Evolutionary conservation across 2,113 vertebrate genomes (phyloP).

Genomic region (Seriola rivoliana): DNA sequence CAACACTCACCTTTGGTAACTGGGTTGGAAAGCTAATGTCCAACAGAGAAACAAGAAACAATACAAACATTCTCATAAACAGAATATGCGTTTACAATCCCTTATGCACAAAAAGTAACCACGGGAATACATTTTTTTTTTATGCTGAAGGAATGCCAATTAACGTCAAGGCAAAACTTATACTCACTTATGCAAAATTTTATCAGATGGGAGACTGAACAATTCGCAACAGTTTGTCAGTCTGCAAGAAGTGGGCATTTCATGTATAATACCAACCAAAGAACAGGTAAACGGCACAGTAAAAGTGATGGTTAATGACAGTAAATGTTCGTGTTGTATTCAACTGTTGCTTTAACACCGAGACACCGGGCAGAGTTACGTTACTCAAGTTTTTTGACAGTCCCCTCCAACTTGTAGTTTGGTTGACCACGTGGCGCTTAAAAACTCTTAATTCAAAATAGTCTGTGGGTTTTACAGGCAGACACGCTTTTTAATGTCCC

Average conservation of each 20-base stretch:
- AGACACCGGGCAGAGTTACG: neutral
- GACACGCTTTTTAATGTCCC: accelerated
- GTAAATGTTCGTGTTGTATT: neutral
- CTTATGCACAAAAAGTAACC: neutral
- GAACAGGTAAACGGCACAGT: neutral
- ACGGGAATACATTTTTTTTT: neutral
- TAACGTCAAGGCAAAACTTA: too few relatives aligned
- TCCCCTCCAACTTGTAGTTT: constrained; percentile 29
- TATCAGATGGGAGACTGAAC: too few relatives aligned
- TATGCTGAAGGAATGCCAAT: neutral
- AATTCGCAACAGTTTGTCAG: neutral
- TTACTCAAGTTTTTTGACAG: constrained; percentile 64
- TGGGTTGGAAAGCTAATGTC: constrained; percentile 14
- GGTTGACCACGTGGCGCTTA: constrained; percentile 75
- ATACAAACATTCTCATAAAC: neutral
- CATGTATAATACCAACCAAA: neutral
- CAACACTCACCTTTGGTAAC: constrained; percentile 57
- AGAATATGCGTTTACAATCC: neutral
- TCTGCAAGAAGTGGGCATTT: neutral
- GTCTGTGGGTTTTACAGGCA: neutral
- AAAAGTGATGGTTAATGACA: neutral
- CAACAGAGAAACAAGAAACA: constrained; percentile 32
- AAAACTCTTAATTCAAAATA: neutral
- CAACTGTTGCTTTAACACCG: neutral
- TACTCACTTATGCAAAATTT: too few relatives aligned